Evolutionary conservation across 1,140 invertebrate genomes (phyloP).

Genomic region (Leptinotarsa lineolata): DNA sequence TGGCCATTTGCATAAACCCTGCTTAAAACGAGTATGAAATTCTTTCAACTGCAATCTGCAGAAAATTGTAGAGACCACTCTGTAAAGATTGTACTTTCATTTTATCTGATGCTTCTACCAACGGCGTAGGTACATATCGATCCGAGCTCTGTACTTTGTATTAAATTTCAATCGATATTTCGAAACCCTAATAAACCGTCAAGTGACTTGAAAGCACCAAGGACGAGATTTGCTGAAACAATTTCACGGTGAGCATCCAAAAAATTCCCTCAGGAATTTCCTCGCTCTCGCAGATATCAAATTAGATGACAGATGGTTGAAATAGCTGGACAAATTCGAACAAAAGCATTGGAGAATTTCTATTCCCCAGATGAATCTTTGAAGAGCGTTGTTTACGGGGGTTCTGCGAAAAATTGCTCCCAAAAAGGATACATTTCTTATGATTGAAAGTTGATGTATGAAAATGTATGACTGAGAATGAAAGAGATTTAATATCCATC

Average conservation of each 20-base stretch:
- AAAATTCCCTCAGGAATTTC: conserved; percentile 17
- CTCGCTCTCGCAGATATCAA: conserved; percentile 32
- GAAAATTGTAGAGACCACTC: too few species aligned
- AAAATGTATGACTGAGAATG: too few species aligned
- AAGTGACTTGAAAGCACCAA: conserved; percentile 24
- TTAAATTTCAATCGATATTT: conserved; percentile 31
- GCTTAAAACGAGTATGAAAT: too few species aligned
- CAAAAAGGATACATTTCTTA: too few species aligned
- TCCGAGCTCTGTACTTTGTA: conserved; percentile 14
- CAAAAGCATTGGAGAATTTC: conserved; percentile 18
- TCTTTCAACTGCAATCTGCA: too few species aligned
- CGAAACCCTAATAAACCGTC: conserved; percentile 31
- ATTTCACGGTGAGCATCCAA: conserved; percentile 30
- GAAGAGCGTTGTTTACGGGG: not conserved
- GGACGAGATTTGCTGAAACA: conserved; percentile 34
- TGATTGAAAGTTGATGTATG: too few species aligned
- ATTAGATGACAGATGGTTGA: conserved; percentile 44
- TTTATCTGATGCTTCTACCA: too few species aligned
- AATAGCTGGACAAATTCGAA: conserved; percentile 30
- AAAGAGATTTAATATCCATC: too few species aligned
- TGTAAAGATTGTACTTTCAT: too few species aligned
- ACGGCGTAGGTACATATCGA: conserved; percentile 18
- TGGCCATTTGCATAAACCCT: too few species aligned
- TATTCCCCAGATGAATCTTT: conserved; percentile 9
- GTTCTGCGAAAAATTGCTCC: not conserved